Conservation (phyloP, 2,888 invertebrate species). For the Lochmaea capreae region DNA sequence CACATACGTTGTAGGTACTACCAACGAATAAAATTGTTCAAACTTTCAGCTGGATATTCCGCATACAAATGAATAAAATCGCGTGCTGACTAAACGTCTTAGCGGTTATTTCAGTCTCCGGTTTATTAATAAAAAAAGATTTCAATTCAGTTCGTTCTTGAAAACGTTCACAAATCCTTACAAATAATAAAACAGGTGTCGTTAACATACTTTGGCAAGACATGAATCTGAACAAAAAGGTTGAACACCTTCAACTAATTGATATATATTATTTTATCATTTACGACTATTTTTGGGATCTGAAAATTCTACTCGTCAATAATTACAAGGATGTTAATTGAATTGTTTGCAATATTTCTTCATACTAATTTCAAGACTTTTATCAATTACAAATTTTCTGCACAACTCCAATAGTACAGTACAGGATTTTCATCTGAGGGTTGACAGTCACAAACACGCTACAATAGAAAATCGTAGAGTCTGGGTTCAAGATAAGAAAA, state of each 20-base stretch:
- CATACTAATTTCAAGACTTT: too few species aligned
- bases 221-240: not conserved
- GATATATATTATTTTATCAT: not conserved
- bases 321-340: too few species aligned
- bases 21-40: not conserved
- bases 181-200: slow-evolving; percentile 3
- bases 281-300: not conserved
- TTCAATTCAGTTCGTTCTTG: not conserved
- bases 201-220: slow-evolving; percentile 2
- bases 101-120: not conserved
- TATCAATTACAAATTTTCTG: too few species aligned
- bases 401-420: too few species aligned
- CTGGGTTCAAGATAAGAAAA: too few species aligned
- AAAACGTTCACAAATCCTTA: not conserved
- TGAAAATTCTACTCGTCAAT: too few species aligned
- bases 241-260: not conserved
- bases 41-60: not conserved
- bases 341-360: too few species aligned
- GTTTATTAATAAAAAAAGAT: not conserved
- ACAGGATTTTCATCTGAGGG: too few species aligned
- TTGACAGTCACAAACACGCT: too few species aligned
- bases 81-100: not conserved
- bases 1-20: not conserved
- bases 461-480: too few species aligned
- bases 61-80: not conserved